Evolutionary conservation across 2,888 invertebrate species (phyloP), one percentile per base, ranked within the genome.

Genomic region (Lomographa bimaculata): DNA sequence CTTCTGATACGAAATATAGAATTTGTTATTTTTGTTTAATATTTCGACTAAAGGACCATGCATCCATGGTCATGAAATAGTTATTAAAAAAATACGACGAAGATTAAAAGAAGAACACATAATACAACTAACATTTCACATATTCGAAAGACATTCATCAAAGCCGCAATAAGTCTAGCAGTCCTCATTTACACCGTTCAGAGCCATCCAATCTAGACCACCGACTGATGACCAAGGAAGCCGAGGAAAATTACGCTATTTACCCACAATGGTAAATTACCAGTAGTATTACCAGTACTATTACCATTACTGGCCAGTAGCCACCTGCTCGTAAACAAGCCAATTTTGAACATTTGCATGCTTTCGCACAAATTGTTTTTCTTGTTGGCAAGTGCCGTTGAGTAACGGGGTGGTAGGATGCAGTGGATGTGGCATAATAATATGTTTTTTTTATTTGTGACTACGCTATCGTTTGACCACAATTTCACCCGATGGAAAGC

Each of bases 321-420:
- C 79, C 81, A 82, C 71, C 78, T 81, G 80, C 66, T 61, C 46
- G 59, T 62, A 69, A 73, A 78, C 73, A 60, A 72, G 78, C 62
- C 71, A 77, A 81, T 81, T 80, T 71, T 55, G 65, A 66, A 54
- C 64, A 56, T 73, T 75, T 64, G 70, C 79, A 64, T 71, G 72
- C 59, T 64, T 57, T 56, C 47, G 54, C 58, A 57, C 61, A 81
- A 79, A 80, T 82, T 79, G 79, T 79, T 77, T 70, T 64, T 69
- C 67, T 69, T 63, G 60, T 69, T 63, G 50, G 59, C 61, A 56
- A 59, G 58, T 57, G 53, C 46, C 37, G 45, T 45, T 49, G 57
- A 54, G 27, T 33, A 32, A 27, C 24, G 25, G 33, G 25, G 30
- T 7, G 10, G 7, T 9, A n/a, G 18, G 29, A 35, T 23, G 11